phyloP scores from a whole-genome alignment of 2,888 invertebrate genomes.

The Synanthedon vespiformis region DNA sequence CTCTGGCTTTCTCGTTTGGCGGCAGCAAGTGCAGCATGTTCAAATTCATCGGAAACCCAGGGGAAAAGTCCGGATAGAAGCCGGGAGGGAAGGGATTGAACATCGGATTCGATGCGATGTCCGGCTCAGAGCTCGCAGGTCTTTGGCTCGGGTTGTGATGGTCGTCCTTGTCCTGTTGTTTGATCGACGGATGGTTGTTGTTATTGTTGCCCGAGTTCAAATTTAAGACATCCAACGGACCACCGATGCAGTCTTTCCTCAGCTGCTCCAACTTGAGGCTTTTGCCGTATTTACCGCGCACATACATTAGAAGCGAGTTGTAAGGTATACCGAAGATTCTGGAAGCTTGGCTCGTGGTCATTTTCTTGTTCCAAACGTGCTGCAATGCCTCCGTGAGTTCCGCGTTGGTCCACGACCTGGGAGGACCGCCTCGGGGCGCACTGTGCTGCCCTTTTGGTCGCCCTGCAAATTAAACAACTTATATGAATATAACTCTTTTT shows the following conservation, averaged over 20 bases:
- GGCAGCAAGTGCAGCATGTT: constrained; percentile 88
- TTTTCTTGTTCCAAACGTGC: constrained; percentile 95
- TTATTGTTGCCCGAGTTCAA: constrained; percentile 73
- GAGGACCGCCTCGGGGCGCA: constrained; percentile 90
- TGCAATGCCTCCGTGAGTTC: constrained; percentile 91
- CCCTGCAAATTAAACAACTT: constrained; percentile 59
- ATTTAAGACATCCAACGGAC: constrained; percentile 79
- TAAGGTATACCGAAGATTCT: constrained; percentile 93
- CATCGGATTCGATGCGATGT: constrained; percentile 74
- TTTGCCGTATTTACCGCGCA: constrained; percentile 93
- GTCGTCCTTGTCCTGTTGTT: constrained; percentile 70
- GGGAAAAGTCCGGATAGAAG: constrained; percentile 86
- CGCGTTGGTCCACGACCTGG: constrained; percentile 92
- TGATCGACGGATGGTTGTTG: constrained; percentile 64
- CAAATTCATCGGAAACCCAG: constrained; percentile 84
- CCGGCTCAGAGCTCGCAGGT: constrained; percentile 77
- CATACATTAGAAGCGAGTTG: constrained; percentile 92
- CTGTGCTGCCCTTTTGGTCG: constrained; percentile 92
- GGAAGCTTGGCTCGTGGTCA: constrained; percentile 93
- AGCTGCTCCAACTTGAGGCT: constrained; percentile 89
- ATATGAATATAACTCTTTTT: too few relatives aligned
- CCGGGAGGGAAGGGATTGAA: constrained; percentile 84
- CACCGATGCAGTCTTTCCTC: constrained; percentile 88
- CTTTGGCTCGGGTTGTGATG: constrained; percentile 59
- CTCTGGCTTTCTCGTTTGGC: constrained; percentile 80